phyloP scores from a whole-genome alignment of 2,113 vertebrate genomes.

The Columba livia region DNA sequence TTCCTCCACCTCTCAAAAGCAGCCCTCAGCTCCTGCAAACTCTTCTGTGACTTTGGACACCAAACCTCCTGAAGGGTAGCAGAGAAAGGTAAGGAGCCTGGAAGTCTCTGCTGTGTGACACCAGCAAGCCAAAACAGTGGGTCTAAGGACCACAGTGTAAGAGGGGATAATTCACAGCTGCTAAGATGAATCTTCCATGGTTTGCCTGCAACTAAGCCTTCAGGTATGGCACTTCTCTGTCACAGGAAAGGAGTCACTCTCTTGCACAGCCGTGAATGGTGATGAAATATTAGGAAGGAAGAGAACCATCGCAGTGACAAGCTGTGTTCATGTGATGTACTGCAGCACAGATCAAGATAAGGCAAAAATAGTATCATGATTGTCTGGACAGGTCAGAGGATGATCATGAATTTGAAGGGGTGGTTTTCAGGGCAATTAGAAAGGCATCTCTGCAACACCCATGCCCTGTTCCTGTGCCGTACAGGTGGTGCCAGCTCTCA shows the following conservation, averaged over 20 bases:
- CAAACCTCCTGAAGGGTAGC: background rate
- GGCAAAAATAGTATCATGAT: background rate
- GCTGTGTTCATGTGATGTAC: background rate
- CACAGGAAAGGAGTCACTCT: slow-evolving; percentile 5
- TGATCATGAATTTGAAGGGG: background rate
- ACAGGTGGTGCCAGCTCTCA: background rate
- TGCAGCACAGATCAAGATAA: background rate
- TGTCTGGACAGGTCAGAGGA: background rate
- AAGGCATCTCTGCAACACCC: background rate
- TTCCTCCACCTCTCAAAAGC: background rate
- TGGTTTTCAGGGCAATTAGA: background rate
- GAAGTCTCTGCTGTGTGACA: background rate
- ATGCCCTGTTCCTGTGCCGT: background rate
- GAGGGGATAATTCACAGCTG: background rate
- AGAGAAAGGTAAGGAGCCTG: background rate
- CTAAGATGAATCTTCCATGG: background rate
- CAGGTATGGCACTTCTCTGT: background rate
- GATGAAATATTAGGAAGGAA: slow-evolving; percentile 11
- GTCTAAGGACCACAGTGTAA: background rate
- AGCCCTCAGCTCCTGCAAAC: background rate
- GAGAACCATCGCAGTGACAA: background rate
- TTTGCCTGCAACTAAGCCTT: background rate
- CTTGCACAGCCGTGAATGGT: fast-evolving
- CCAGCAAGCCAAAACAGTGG: background rate
- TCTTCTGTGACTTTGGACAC: background rate